Percentiles rank a stretch among this genome's conserved stretches.
These are phyloP conservation scores for Deroplatys truncata DNA, from an alignment of 2,888 invertebrate species.

Conservation along the genomic window DNA sequence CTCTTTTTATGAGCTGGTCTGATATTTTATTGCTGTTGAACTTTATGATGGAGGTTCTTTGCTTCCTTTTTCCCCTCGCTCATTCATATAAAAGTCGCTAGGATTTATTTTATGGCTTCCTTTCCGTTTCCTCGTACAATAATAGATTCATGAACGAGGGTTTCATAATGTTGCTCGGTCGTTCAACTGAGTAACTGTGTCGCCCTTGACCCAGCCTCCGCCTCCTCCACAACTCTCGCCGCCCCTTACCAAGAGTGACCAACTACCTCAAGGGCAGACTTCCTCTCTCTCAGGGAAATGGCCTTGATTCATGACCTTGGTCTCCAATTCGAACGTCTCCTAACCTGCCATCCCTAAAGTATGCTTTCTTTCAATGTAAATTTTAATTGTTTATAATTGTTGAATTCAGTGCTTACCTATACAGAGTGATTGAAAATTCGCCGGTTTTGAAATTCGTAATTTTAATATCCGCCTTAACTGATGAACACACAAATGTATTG, in stretches of 20 bases:
- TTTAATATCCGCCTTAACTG: no score
- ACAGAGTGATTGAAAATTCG: no score
- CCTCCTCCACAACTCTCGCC: neutral
- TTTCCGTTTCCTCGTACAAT: neutral
- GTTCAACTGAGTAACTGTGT: neutral
- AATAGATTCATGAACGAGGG: neutral
- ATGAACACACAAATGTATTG: no score
- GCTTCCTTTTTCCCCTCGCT: neutral
- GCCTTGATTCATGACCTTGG: neutral
- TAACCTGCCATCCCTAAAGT: neutral
- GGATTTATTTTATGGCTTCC: neutral
- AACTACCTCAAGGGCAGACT: neutral
- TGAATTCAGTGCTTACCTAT: no score
- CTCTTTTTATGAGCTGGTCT: neutral
- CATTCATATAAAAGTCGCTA: neutral
- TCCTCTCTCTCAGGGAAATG: neutral
- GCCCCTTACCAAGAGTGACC: neutral
- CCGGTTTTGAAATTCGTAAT: no score
- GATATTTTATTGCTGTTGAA: neutral
- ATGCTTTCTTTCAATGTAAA: neutral
- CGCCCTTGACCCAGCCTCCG: neutral
- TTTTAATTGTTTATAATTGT: no score
- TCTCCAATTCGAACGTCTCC: no score
- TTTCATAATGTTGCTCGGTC: neutral
- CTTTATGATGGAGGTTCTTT: neutral